Evolutionary conservation across 30 jellyfish, hydroid and myxozoan species (phyloP).

Genomic region (Nemopilema nomurai): DNA sequence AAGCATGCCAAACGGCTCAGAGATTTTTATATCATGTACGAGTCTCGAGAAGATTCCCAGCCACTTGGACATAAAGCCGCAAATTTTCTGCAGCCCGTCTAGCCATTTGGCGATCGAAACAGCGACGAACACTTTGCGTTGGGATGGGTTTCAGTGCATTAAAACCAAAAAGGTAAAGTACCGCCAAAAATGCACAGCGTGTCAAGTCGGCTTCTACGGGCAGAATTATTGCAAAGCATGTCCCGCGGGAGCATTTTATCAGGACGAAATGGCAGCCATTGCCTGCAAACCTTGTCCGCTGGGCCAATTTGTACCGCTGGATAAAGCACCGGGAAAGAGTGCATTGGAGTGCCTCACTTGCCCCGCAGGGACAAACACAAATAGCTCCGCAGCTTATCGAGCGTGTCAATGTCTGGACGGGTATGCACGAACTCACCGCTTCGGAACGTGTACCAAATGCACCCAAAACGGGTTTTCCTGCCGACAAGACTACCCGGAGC

Average conservation of each 20-base stretch:
- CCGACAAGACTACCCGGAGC: slow-evolving; percentile 21
- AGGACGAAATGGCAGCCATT: slow-evolving; percentile 23
- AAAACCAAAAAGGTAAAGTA: neutral
- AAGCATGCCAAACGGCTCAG: neutral
- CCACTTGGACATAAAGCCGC: neutral
- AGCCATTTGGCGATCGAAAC: neutral
- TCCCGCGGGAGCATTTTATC: slow-evolving; percentile 19
- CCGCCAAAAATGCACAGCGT: neutral
- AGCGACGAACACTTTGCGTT: neutral
- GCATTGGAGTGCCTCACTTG: slow-evolving; percentile 59
- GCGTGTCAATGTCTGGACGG: slow-evolving; percentile 56
- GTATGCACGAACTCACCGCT: slow-evolving; percentile 43
- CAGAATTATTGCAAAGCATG: neutral
- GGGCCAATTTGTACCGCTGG: slow-evolving; percentile 56
- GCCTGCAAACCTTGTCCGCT: slow-evolving; percentile 47
- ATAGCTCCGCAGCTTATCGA: slow-evolving; percentile 38
- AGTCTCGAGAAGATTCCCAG: neutral
- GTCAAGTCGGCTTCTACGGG: neutral
- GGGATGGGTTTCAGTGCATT: neutral
- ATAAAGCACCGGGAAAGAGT: slow-evolving; percentile 51
- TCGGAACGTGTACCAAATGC: slow-evolving; percentile 40
- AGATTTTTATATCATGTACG: neutral
- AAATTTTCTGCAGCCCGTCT: neutral
- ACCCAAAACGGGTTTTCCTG: slow-evolving; percentile 26
- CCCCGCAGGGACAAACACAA: slow-evolving; percentile 54